Conservation (phyloP, 1,140 invertebrate genomes). For the Psix sp. region DNA sequence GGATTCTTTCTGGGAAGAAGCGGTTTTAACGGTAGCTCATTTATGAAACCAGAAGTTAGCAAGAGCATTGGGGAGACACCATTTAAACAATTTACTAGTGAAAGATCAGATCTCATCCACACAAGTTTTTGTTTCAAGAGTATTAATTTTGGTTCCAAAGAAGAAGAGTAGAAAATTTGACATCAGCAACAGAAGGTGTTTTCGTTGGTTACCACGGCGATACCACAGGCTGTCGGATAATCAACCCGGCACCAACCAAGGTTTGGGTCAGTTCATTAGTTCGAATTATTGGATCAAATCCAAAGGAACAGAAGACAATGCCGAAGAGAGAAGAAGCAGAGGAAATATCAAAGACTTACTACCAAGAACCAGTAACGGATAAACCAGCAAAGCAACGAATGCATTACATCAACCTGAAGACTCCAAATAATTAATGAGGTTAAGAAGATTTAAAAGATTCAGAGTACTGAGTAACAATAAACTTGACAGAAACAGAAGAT, state of each 20-base stretch:
- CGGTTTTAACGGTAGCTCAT: too few relatives aligned
- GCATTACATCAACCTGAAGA: neutral
- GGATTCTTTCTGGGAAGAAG: too few relatives aligned
- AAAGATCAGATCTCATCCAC: too few relatives aligned
- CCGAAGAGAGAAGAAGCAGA: conserved; percentile 1
- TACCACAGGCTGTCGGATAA: conserved; percentile 60
- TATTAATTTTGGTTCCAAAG: too few relatives aligned
- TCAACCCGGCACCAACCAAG: conserved; percentile 34
- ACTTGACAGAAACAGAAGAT: neutral
- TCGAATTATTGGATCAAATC: conserved; percentile 4
- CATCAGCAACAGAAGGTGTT: conserved; percentile 50
- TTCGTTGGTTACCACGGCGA: conserved; percentile 62
- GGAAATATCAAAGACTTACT: neutral
- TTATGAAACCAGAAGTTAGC: too few relatives aligned
- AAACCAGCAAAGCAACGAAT: neutral
- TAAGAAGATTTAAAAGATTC: neutral
- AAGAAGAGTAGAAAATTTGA: conserved; percentile 63
- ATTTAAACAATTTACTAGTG: too few relatives aligned
- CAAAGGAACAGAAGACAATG: neutral
- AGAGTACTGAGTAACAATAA: neutral
- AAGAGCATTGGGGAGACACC: too few relatives aligned
- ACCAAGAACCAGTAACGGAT: neutral
- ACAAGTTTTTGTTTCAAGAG: too few relatives aligned
- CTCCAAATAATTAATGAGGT: neutral
- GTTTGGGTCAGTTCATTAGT: conserved; percentile 28